Base-by-base conservation (phyloP, 2,888 invertebrate genomes). In the Mystacides longicornis region DNA sequence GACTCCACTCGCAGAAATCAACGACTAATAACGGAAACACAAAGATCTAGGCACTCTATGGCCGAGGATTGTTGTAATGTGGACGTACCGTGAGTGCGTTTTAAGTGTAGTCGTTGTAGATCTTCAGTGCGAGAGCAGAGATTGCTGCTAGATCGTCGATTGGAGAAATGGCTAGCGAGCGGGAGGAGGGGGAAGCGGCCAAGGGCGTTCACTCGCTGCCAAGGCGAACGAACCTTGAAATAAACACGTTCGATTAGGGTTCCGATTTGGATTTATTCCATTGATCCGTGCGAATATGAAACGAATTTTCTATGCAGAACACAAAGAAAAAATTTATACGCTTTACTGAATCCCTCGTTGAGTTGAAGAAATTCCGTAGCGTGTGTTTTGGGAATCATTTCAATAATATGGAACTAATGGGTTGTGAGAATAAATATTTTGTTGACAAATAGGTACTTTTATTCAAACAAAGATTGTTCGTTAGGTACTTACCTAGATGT, bases 181-280 rank as follows among this genome's bases (percentile, higher is more conserved):
- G 14, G 42, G 2, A 56, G 46, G 52, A 42, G 49, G 49, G 54
- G 57, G 57, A 57, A 49, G 59, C 76, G 57, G 60, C 57, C 60
- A 57, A 58, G 60, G 60, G 76, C 72, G 67, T 58, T 60, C 60
- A 60, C 58, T 59, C 58, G 55, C 51, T 31, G 58, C 52, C 42
- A 42, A 43, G 46, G 45, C 37, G 43, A 45, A 27, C 23, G 37
- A 37, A 37, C 37, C 37, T 37, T 37, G 37, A 37, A 37, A 37
- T 37, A 37, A 37, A 37, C 37, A 37, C 37, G 37, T 37, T 37
- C 37, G 37, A 37, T 37, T 37, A 37, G 37, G 37, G 37, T 37
- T 37, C 37, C 37, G 45, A 45, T 19, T 21, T 19, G 20, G 45
- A 45, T 45, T 45, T 20, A 7, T 19, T 21, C 45, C 20, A 45